phyloP scores from a whole-genome alignment of 1,140 invertebrate genomes.

The Periplaneta americana region DNA sequence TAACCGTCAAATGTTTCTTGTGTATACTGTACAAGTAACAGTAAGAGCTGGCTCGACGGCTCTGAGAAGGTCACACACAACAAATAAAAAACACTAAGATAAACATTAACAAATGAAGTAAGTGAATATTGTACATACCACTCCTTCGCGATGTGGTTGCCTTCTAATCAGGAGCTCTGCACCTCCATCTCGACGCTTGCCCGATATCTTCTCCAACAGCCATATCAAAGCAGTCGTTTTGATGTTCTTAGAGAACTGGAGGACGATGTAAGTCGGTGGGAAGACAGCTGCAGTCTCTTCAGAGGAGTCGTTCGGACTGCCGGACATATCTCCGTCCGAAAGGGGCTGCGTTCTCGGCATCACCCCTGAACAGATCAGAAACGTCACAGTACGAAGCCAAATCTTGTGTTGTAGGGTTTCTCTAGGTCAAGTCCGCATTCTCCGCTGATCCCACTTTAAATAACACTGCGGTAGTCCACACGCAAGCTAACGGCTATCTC shows the following conservation, averaged over 20 bases:
- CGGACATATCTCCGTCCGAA: slow-evolving; percentile 2
- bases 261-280: slow-evolving; percentile 46
- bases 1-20: too few relatives aligned
- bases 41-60: not conserved
- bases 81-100: too few relatives aligned
- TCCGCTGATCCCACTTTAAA: too few relatives aligned
- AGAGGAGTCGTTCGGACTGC: not conserved
- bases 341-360: not conserved
- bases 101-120: too few relatives aligned
- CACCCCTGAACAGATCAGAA: not conserved
- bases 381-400: not conserved
- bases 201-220: slow-evolving; percentile 50
- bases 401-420: not conserved
- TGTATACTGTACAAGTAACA: not conserved
- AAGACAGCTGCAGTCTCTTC: slow-evolving; percentile 24
- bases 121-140: slow-evolving; percentile 35
- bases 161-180: slow-evolving; percentile 50
- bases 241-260: slow-evolving; percentile 42
- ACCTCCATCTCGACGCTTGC: slow-evolving; percentile 47
- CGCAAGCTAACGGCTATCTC: not conserved
- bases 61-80: too few relatives aligned
- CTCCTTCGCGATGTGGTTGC: slow-evolving; percentile 40
- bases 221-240: slow-evolving; percentile 46
- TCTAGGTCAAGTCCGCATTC: too few relatives aligned
- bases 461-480: not conserved